Conservation (phyloP, 2,888 invertebrate genomes). For the Pollenia labialis region DNA sequence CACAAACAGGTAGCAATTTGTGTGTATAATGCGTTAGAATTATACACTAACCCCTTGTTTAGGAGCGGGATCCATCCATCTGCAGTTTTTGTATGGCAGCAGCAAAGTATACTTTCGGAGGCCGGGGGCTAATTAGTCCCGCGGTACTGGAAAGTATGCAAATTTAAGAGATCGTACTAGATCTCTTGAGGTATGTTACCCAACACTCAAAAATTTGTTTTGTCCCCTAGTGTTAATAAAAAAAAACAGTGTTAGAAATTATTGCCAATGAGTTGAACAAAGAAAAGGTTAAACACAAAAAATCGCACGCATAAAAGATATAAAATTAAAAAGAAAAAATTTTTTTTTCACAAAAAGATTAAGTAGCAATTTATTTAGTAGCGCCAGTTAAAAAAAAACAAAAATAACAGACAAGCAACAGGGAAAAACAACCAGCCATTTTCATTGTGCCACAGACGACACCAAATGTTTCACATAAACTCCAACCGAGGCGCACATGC, state of each 20-base stretch:
- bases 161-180: too few species aligned
- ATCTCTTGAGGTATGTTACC: too few species aligned
- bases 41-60: too few species aligned
- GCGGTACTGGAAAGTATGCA: too few species aligned
- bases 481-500: conserved; percentile 57
- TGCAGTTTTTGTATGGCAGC: too few species aligned
- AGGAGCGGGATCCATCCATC: too few species aligned
- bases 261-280: conserved; percentile 33
- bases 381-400: conserved; percentile 50
- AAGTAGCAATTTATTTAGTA: conserved; percentile 46
- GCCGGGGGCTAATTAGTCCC: too few species aligned
- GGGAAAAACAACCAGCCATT: conserved; percentile 36
- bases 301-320: conserved; percentile 46
- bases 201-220: background rate
- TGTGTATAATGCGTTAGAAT: too few species aligned
- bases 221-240: conserved; percentile 24
- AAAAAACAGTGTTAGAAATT: conserved; percentile 38
- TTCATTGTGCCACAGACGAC: conserved; percentile 47
- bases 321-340: conserved; percentile 9
- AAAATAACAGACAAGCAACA: conserved; percentile 40
- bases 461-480: conserved; percentile 57
- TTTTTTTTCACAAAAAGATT: conserved; percentile 35
- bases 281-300: conserved; percentile 57
- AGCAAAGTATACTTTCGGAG: too few species aligned
- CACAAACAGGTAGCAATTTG: too few species aligned